Conservation (phyloP, 1,140 invertebrate species). For the Hetaerina americana region DNA sequence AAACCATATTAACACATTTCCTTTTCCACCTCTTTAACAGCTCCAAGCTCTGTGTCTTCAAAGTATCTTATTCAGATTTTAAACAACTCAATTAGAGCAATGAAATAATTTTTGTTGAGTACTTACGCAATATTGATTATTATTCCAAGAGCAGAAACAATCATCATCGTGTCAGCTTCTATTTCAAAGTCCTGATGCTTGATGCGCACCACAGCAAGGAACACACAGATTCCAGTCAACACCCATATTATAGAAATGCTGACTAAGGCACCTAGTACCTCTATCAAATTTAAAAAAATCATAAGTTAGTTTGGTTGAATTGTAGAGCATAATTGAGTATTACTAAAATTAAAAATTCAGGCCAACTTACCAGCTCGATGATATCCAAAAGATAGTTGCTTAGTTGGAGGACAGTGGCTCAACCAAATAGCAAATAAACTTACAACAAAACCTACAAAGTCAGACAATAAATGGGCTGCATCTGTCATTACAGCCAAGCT, state of each 20-base stretch:
- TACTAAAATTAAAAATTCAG: not conserved
- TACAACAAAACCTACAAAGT: constrained; percentile 69
- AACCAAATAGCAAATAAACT: constrained; percentile 62
- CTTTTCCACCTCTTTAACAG: too few relatives aligned
- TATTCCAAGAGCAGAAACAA: constrained; percentile 70
- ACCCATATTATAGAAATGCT: constrained; percentile 65
- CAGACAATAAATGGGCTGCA: constrained; percentile 70
- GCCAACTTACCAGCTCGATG: constrained; percentile 49
- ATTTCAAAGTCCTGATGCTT: constrained; percentile 61
- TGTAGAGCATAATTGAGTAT: not conserved
- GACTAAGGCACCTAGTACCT: constrained; percentile 47
- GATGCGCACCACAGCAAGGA: constrained; percentile 61
- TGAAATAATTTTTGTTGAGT: too few relatives aligned
- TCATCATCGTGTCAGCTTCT: constrained; percentile 71
- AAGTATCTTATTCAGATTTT: too few relatives aligned
- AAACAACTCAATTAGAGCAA: too few relatives aligned
- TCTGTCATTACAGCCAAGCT: constrained; percentile 74
- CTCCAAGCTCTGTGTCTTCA: too few relatives aligned
- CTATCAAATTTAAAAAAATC: constrained; percentile 25
- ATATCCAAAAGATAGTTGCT: constrained; percentile 65
- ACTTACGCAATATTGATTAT: constrained; percentile 72
- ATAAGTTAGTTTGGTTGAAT: not conserved
- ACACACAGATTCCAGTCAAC: constrained; percentile 71
- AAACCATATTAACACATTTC: too few relatives aligned
- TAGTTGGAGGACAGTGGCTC: constrained; percentile 46